phyloP scores from a whole-genome alignment of 2,113 vertebrate species.

The Okapia johnstoni region DNA sequence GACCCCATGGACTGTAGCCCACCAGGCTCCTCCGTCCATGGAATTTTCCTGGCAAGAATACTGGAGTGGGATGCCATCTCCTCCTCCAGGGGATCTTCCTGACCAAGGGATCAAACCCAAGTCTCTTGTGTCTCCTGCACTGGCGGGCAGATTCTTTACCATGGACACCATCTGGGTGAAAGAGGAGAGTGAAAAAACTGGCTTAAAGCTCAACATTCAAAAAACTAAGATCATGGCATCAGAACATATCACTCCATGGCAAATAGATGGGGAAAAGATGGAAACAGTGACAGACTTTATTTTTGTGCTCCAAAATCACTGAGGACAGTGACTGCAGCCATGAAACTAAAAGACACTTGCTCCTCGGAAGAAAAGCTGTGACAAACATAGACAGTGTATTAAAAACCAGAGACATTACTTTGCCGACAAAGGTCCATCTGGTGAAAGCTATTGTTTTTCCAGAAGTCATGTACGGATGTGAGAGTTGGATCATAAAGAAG shows the following conservation, averaged over 20 bases:
- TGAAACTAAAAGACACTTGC: neutral
- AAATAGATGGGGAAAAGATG: neutral
- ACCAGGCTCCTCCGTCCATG: neutral
- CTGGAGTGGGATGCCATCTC: neutral
- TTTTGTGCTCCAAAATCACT: neutral
- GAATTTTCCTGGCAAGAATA: neutral
- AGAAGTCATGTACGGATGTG: neutral
- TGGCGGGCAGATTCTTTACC: neutral
- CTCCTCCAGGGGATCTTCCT: neutral
- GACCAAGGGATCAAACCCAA: neutral
- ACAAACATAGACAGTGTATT: neutral
- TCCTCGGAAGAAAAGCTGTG: neutral
- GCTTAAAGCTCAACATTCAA: neutral
- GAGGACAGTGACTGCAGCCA: neutral
- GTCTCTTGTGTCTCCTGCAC: neutral
- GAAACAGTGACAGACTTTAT: neutral
- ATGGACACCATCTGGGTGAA: neutral
- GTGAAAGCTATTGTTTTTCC: neutral
- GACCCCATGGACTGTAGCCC: neutral
- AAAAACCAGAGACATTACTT: neutral
- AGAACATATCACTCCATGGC: neutral
- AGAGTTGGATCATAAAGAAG: neutral
- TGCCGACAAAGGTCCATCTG: neutral
- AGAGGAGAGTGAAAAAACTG: neutral
- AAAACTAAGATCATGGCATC: neutral